phyloP scores from a whole-genome alignment of 2,113 vertebrate genomes.

The Hystrix cristata region DNA sequence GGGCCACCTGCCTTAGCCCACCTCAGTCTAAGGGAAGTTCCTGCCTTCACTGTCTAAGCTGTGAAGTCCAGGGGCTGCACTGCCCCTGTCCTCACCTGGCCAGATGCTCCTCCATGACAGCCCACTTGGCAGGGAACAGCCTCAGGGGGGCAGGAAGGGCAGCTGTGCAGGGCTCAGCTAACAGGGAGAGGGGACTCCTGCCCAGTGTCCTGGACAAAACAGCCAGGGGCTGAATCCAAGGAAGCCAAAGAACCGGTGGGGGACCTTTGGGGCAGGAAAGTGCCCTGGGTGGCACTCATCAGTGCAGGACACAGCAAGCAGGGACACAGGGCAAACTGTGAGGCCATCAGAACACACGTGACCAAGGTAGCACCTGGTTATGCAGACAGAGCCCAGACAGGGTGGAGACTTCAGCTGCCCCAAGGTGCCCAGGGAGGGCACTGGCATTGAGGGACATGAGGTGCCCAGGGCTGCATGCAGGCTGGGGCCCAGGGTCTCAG shows the following conservation, averaged over 20 bases:
- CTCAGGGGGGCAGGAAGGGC: not conserved
- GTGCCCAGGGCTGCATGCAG: too few relatives aligned
- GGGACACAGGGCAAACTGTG: fast-evolving
- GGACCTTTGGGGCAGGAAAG: too few relatives aligned
- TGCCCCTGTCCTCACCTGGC: not conserved
- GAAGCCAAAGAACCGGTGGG: fast-evolving
- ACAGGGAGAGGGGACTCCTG: not conserved
- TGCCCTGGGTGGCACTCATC: not conserved
- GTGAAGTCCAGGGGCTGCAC: not conserved
- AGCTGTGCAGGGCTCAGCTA: not conserved
- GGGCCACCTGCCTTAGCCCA: not conserved
- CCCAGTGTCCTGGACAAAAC: not conserved
- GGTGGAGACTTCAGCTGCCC: not conserved
- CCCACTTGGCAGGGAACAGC: not conserved
- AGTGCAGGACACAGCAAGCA: not conserved
- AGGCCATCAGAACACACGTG: not conserved
- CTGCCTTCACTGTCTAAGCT: not conserved
- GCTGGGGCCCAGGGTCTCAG: not conserved
- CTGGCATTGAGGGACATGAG: not conserved
- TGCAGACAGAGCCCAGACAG: not conserved
- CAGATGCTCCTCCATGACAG: not conserved
- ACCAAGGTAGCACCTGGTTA: fast-evolving
- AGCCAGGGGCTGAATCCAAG: not conserved
- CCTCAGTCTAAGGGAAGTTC: not conserved
- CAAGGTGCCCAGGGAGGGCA: not conserved